Evolutionary conservation across 2,113 vertebrate species (phyloP).

Genomic region (Montifringilla adamsi): DNA sequence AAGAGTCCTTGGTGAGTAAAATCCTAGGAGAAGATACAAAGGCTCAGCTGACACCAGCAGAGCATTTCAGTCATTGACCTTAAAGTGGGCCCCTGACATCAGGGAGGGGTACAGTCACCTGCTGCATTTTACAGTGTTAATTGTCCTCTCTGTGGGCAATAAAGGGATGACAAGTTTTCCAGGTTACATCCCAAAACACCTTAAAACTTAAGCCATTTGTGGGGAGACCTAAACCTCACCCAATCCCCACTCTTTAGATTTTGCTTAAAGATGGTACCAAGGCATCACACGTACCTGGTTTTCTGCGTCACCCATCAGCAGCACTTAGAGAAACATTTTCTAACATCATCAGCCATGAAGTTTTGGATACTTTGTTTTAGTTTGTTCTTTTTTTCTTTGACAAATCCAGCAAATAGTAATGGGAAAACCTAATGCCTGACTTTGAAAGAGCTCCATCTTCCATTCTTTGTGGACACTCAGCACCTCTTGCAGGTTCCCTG

Average conservation of each 20-base stretch:
- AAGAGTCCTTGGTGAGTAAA: slow-evolving; percentile 49
- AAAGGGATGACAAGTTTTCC: not conserved
- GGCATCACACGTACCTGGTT: not conserved
- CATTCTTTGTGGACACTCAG: not conserved
- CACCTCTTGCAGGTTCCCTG: not conserved
- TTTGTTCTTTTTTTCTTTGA: not conserved
- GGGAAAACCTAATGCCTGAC: not conserved
- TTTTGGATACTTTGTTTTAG: not conserved
- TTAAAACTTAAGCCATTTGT: not conserved
- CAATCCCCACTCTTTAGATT: not conserved
- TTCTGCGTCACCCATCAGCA: not conserved
- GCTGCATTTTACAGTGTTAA: not conserved
- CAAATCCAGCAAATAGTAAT: not conserved
- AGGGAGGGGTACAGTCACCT: not conserved
- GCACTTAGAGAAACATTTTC: not conserved
- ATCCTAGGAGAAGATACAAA: not conserved
- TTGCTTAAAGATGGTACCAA: not conserved
- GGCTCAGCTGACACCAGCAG: not conserved
- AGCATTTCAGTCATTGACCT: not conserved
- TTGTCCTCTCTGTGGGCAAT: not conserved
- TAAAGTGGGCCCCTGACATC: not conserved
- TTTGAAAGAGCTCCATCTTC: not conserved
- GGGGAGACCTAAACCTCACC: not conserved
- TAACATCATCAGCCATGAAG: not conserved
- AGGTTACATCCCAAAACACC: not conserved